phyloP scores from a whole-genome alignment of 2,797 vertebrate genomes.

The Nannoperca australis region DNA sequence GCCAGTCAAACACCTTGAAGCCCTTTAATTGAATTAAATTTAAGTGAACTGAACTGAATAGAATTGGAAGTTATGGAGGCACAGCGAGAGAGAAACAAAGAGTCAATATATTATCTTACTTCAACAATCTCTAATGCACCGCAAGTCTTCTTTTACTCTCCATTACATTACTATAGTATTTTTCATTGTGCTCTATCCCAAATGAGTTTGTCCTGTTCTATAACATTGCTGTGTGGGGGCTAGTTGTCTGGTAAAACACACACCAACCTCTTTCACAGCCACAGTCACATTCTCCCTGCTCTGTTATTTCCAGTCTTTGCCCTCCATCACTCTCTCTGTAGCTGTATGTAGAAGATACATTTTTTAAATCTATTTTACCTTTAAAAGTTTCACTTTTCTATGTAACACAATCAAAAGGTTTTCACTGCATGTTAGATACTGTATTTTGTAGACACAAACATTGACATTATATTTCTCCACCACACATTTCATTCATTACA shows the following conservation, averaged over 20 bases:
- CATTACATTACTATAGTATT: slow-evolving; percentile 38
- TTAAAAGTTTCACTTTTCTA: not conserved
- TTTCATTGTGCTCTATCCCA: slow-evolving; percentile 47
- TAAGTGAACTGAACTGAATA: slow-evolving; percentile 44
- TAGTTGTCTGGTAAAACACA: not conserved
- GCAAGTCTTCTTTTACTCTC: slow-evolving; percentile 36
- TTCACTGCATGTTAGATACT: not conserved
- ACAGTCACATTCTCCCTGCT: slow-evolving; percentile 24
- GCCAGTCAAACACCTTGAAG: slow-evolving; percentile 47
- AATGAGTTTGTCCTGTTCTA: slow-evolving; percentile 49
- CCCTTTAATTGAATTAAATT: slow-evolving; percentile 51
- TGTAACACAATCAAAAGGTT: not conserved
- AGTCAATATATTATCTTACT: slow-evolving; percentile 56
- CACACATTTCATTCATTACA: not conserved
- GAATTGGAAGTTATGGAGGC: slow-evolving; percentile 37
- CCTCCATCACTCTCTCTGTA: slow-evolving; percentile 35
- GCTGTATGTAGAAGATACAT: slow-evolving; percentile 89
- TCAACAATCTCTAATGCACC: slow-evolving; percentile 47
- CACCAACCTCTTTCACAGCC: slow-evolving; percentile 14
- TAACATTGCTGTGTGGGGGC: slow-evolving; percentile 36
- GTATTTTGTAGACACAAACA: not conserved
- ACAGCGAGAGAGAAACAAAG: slow-evolving; percentile 48
- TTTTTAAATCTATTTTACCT: slow-evolving; percentile 42
- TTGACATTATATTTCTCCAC: not conserved
- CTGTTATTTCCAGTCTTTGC: slow-evolving; percentile 14